phyloP scores from a whole-genome alignment of 2,888 invertebrate species.

The Operophtera brumata region DNA sequence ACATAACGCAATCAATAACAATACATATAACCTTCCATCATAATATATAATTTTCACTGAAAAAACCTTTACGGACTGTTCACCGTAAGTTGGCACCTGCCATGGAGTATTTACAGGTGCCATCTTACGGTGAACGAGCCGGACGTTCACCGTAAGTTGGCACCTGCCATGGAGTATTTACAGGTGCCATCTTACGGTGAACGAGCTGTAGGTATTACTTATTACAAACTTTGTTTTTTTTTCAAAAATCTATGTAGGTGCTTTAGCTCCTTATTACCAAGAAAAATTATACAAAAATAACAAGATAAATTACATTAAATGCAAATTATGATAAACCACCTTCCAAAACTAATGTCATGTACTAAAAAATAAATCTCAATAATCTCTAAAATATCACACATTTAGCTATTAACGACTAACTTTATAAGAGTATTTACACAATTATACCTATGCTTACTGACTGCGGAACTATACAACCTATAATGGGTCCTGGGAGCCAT shows the following conservation, averaged over 20 bases:
- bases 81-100: no score
- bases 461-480: no score
- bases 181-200: no score
- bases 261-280: slow-evolving; percentile 10
- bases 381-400: slow-evolving; percentile 27
- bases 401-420: slow-evolving; percentile 3
- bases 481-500: no score
- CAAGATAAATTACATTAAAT: slow-evolving; percentile 22
- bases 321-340: slow-evolving; percentile 19
- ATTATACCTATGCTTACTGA: not conserved
- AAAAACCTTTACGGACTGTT: no score
- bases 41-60: not conserved
- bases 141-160: no score
- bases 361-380: slow-evolving; percentile 16
- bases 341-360: slow-evolving; percentile 17
- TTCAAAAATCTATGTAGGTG: not conserved
- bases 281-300: slow-evolving; percentile 7
- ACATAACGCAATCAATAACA: no score
- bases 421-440: slow-evolving; percentile 18
- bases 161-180: no score
- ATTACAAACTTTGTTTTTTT: no score
- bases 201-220: no score
- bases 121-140: no score
- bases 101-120: no score
- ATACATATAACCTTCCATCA: not conserved